These are phyloP conservation scores for Spheniscus mendiculus DNA, from an alignment of 2,113 vertebrate genomes.

Conservation along the genomic window DNA sequence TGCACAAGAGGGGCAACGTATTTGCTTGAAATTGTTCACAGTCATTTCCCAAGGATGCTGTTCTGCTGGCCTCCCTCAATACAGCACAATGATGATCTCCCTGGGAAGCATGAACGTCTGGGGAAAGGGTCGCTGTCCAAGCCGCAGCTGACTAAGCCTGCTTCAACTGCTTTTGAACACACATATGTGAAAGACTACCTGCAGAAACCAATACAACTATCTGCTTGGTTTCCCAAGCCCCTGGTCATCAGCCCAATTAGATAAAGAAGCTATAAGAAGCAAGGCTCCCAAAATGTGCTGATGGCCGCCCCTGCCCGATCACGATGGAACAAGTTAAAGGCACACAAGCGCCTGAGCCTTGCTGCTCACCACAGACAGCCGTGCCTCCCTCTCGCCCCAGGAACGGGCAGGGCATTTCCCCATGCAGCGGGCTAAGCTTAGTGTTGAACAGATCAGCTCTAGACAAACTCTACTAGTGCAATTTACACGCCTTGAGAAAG, in stretches of 20 bases:
- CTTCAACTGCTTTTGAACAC: background rate
- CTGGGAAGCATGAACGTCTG: background rate
- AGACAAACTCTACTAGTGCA: background rate
- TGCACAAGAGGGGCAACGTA: background rate
- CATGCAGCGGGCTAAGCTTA: background rate
- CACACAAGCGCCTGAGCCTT: fast-evolving
- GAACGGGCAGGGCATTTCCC: background rate
- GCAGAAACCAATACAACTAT: background rate
- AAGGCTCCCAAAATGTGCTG: background rate
- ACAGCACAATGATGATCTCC: background rate
- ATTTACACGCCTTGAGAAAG: background rate
- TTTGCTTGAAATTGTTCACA: background rate
- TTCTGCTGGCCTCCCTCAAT: background rate
- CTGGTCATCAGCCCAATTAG: background rate
- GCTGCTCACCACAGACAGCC: background rate
- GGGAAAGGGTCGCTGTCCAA: fast-evolving
- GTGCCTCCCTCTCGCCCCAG: background rate
- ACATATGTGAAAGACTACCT: background rate
- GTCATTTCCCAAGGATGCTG: background rate
- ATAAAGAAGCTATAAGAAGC: background rate
- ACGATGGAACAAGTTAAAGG: background rate
- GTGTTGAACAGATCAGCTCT: background rate
- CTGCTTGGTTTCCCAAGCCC: background rate
- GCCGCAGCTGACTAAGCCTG: fast-evolving
- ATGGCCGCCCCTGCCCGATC: too few relatives aligned